Conservation (phyloP, 2,113 vertebrate genomes). For the Lophochroa leadbeateri region DNA sequence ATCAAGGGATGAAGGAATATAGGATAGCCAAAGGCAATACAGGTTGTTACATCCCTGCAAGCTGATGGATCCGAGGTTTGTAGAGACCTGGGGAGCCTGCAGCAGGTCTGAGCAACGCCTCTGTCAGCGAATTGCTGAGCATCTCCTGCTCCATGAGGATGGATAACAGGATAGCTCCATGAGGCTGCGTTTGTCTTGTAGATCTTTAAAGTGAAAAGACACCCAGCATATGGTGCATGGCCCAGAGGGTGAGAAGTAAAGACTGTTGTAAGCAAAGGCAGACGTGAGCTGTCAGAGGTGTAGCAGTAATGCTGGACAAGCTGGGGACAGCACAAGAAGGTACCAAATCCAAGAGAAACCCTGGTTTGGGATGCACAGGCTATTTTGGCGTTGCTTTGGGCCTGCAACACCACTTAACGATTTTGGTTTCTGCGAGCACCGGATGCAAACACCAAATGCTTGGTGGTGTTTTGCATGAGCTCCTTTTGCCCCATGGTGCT, state of each 20-base stretch:
- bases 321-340: accelerated
- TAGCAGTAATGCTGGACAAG: background rate
- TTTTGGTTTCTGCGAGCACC: background rate
- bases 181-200: background rate
- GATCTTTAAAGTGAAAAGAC: background rate
- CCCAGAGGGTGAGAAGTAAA: background rate
- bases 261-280: background rate
- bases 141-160: accelerated
- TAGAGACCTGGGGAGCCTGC: background rate
- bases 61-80: background rate
- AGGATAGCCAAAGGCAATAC: background rate
- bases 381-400: background rate
- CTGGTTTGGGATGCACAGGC: background rate
- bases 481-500: background rate
- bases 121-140: background rate
- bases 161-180: background rate
- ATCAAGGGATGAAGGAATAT: background rate
- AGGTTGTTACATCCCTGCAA: background rate
- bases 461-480: background rate
- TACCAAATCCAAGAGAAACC: background rate
- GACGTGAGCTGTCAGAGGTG: background rate
- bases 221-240: accelerated
- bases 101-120: background rate
- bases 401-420: no score
- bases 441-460: background rate